These are phyloP conservation scores for Adelognathus sp. DNA, from an alignment of 2,888 invertebrate species.

Conservation along the genomic window DNA sequence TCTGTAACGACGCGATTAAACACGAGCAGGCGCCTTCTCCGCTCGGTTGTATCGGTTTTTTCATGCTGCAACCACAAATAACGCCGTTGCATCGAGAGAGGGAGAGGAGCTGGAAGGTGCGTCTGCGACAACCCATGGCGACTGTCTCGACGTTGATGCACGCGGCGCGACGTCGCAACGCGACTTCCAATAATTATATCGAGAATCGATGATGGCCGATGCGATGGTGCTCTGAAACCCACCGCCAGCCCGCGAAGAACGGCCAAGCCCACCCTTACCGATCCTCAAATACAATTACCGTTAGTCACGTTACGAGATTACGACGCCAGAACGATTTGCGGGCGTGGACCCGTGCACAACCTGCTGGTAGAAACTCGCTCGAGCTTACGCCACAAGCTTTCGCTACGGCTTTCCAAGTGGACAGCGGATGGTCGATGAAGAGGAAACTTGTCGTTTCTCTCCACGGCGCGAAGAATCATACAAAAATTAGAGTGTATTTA, in stretches of 20 bases:
- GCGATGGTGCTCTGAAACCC: neutral
- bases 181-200: constrained; percentile 55
- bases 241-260: neutral
- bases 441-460: neutral
- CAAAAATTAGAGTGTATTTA: no score
- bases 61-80: constrained; percentile 10
- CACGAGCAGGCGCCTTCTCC: constrained; percentile 1
- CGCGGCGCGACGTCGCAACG: constrained; percentile 8
- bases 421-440: neutral
- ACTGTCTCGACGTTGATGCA: constrained; percentile 30
- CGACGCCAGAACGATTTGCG: constrained; percentile 27
- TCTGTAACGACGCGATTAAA: constrained; percentile 22
- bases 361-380: neutral
- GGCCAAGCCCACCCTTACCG: constrained; percentile 17
- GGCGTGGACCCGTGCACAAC: constrained; percentile 1
- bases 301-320: constrained; percentile 67
- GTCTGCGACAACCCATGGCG: neutral
- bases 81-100: constrained; percentile 17
- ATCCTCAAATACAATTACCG: constrained; percentile 71
- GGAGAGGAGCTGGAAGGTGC: constrained; percentile 15
- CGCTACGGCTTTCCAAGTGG: neutral
- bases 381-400: neutral
- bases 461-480: no score
- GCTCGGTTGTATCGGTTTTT: neutral
- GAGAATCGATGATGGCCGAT: constrained; percentile 56